Evolutionary conservation across 2,888 invertebrate genomes (phyloP).

Genomic region (Lamellibrachia columna): DNA sequence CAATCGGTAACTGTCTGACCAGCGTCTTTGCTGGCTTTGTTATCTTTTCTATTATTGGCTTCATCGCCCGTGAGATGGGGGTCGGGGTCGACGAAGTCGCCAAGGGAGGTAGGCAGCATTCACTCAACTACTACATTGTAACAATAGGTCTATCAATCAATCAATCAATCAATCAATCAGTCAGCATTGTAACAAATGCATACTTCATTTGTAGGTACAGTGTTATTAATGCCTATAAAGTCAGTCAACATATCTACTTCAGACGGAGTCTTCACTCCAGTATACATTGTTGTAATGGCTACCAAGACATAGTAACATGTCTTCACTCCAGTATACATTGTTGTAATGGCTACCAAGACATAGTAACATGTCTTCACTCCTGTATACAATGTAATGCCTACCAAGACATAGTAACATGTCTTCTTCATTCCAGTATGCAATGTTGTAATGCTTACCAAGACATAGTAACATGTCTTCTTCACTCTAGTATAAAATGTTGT

Average conservation of each 20-base stretch:
- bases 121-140: not conserved
- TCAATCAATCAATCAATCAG: no score
- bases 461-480: no score
- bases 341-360: no score
- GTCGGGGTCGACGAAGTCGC: slow-evolving; percentile 54
- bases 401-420: no score
- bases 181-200: no score
- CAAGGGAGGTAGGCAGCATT: slow-evolving; percentile 47
- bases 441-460: no score
- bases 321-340: no score
- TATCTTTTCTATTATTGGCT: slow-evolving; percentile 62
- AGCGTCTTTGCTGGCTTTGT: slow-evolving; percentile 63
- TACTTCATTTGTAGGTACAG: not conserved
- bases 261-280: not conserved
- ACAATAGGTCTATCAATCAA: not conserved
- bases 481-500: no score
- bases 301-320: not conserved
- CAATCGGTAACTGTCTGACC: slow-evolving; percentile 58
- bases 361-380: no score
- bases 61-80: slow-evolving; percentile 57
- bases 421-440: no score
- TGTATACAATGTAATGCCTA: no score
- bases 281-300: not conserved
- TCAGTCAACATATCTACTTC: not conserved
- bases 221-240: not conserved